Conservation (phyloP, 64 coral and sea anemone species). For the Pachyseris speciosa region DNA sequence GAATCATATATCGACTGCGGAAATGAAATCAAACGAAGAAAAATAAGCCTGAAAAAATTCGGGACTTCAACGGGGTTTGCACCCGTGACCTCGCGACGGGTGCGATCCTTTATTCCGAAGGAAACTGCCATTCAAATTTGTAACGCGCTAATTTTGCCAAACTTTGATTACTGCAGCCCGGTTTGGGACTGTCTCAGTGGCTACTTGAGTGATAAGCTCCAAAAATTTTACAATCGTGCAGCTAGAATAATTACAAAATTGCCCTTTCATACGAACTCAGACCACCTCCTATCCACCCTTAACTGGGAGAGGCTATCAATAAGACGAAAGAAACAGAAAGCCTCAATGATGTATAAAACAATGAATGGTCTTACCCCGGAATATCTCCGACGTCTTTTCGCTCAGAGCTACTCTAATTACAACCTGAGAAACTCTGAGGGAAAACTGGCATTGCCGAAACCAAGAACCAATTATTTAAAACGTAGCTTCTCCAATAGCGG, state of each 20-base stretch:
- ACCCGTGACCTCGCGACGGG: too few relatives aligned
- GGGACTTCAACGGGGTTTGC: too few relatives aligned
- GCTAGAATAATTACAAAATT: conserved; percentile 29
- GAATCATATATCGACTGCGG: too few relatives aligned
- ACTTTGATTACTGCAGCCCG: too few relatives aligned
- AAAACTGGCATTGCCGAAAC: conserved; percentile 15
- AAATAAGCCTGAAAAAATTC: too few relatives aligned
- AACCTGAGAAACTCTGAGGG: conserved; percentile 1
- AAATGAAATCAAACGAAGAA: too few relatives aligned
- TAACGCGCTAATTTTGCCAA: too few relatives aligned
- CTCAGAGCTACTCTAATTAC: neutral
- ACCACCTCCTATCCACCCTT: neutral
- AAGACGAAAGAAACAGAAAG: conserved; percentile 30
- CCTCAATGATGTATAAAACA: conserved; percentile 55
- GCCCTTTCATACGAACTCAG: neutral
- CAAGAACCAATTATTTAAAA: conserved; percentile 17
- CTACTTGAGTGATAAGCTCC: conserved; percentile 32
- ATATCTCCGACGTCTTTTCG: conserved; percentile 26
- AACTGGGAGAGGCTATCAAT: conserved; percentile 37
- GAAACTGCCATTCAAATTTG: too few relatives aligned
- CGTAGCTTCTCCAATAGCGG: conserved; percentile 1
- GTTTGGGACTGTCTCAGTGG: conserved; percentile 10
- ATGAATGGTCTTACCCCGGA: neutral
- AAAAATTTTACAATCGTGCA: conserved; percentile 58
- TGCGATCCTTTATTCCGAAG: too few relatives aligned